Conservation (phyloP, 2,888 invertebrate genomes). For the Tetragonula carbonaria region DNA sequence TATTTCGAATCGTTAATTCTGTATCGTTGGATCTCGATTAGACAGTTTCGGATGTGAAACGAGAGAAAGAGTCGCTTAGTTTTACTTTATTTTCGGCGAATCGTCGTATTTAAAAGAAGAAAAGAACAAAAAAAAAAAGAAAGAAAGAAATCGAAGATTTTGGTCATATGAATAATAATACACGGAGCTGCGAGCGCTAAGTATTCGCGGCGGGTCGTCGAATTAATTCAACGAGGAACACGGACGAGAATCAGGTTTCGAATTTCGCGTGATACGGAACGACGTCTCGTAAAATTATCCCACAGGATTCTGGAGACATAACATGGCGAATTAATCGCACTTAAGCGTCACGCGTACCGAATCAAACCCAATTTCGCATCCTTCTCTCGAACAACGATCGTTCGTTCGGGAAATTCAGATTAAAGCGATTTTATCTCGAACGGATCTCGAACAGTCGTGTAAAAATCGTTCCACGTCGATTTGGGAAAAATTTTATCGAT, state of each 20-base stretch:
- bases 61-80: not conserved
- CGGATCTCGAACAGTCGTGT: not conserved
- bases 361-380: not conserved
- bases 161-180: not conserved
- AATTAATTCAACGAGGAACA: constrained; percentile 45
- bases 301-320: constrained; percentile 61
- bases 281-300: constrained; percentile 60
- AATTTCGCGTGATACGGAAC: constrained; percentile 53
- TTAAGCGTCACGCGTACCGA: constrained; percentile 44
- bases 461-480: not conserved
- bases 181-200: constrained; percentile 3
- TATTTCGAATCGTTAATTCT: not conserved
- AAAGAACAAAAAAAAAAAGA: not conserved
- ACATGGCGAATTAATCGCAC: constrained; percentile 55
- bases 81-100: too few relatives aligned
- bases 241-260: constrained; percentile 36
- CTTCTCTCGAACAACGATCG: not conserved
- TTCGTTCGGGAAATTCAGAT: not conserved
- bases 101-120: too few relatives aligned
- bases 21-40: not conserved
- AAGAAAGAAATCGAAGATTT: too few relatives aligned
- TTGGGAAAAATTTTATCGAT: constrained; percentile 15
- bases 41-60: not conserved
- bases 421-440: constrained; percentile 8
- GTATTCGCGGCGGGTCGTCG: constrained; percentile 13